These are phyloP conservation scores for Tachypleus tridentatus DNA, from an alignment of 1,140 invertebrate genomes.

Conservation along the genomic window DNA sequence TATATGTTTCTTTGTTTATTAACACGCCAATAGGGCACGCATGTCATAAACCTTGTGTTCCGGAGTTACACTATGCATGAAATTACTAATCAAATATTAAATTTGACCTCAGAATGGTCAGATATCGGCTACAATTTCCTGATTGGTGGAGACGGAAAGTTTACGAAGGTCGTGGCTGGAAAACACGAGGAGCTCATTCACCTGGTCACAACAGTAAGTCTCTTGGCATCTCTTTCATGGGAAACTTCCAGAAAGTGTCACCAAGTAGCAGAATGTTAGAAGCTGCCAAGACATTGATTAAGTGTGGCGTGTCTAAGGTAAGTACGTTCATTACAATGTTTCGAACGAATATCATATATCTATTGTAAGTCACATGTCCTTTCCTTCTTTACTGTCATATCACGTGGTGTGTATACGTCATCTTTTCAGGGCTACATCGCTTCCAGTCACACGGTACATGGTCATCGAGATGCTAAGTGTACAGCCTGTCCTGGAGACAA, in stretches of 20 bases:
- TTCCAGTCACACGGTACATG: slow-evolving; percentile 13
- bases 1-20: neutral
- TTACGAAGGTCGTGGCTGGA: slow-evolving; percentile 31
- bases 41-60: slow-evolving; percentile 17
- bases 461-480: slow-evolving; percentile 19
- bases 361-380: too few species aligned
- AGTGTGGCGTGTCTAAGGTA: slow-evolving; percentile 5
- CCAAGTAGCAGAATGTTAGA: slow-evolving; percentile 8
- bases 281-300: slow-evolving; percentile 3
- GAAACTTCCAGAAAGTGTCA: slow-evolving; percentile 12
- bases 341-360: too few species aligned
- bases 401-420: too few species aligned
- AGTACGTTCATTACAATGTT: too few species aligned
- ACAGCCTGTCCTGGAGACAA: slow-evolving; percentile 21
- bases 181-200: slow-evolving; percentile 27
- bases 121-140: slow-evolving; percentile 27
- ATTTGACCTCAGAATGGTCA: neutral
- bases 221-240: slow-evolving; percentile 28
- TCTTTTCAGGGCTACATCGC: slow-evolving; percentile 13
- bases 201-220: slow-evolving; percentile 24
- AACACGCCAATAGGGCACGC: neutral
- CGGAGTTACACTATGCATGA: slow-evolving; percentile 16
- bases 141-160: slow-evolving; percentile 31
- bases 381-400: too few species aligned
- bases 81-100: too few species aligned